Evolutionary conservation across 1,140 invertebrate genomes (phyloP).

Genomic region (Homalodisca vitripennis): DNA sequence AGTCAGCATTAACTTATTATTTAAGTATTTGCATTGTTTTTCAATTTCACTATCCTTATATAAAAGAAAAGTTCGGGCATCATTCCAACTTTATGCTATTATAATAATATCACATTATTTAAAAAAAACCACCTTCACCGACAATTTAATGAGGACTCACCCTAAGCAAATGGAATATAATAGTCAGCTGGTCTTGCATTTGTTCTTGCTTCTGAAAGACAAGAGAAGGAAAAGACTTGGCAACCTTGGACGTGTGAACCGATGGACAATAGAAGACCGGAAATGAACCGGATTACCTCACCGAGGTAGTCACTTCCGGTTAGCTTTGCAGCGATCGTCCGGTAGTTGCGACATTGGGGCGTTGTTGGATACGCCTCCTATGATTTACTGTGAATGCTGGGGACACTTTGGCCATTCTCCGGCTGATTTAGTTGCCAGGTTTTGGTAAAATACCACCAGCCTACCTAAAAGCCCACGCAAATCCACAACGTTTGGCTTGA

Average conservation of each 20-base stretch:
- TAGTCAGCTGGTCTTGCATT: not conserved
- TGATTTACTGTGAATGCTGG: not conserved
- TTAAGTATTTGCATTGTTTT: too few species aligned
- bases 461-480: too few species aligned
- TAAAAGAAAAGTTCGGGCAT: too few species aligned
- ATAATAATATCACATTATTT: too few species aligned
- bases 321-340: not conserved
- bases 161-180: not conserved
- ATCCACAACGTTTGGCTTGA: too few species aligned
- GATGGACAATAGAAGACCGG: constrained; percentile 22
- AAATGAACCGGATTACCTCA: constrained; percentile 30
- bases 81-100: too few species aligned
- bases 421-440: too few species aligned
- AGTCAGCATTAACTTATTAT: too few species aligned
- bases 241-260: constrained; percentile 23
- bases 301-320: constrained; percentile 13
- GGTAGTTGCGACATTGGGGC: not conserved
- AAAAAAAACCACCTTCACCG: too few species aligned
- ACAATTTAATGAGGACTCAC: not conserved
- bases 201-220: not conserved
- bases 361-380: not conserved
- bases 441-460: too few species aligned
- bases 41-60: too few species aligned
- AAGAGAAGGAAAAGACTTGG: not conserved
- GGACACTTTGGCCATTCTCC: too few species aligned